Evolutionary conservation across 2,113 vertebrate genomes (phyloP), one percentile per base, ranked within the genome.

Genomic region (Coryphaenoides rupestris): DNA sequence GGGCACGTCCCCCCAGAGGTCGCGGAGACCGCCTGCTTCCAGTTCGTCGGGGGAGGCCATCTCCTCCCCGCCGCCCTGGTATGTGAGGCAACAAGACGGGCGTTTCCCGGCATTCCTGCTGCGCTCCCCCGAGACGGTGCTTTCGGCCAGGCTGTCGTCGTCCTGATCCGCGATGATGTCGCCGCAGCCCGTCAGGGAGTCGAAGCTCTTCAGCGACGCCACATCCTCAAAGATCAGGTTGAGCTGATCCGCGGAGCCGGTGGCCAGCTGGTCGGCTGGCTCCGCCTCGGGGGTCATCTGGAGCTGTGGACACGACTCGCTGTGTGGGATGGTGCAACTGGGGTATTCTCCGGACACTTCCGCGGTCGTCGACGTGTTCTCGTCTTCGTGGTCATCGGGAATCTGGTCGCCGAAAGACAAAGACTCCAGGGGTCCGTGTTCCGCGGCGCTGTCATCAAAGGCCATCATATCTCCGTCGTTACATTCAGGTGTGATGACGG

Each of bases 111-210:
- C 76, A 0, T 92, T 95, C 19, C 95, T 83, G 80, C 91, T 89
- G 78, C 95, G 90, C 60, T 96, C 96, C 23, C 91, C 92, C 0
- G 95, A 93, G 12, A 95, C 87, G 0, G 91, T 91, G 81, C 92
- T 95, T 65, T 98, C 96, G 0, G 94, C 87, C 28, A 95, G 90
- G 60, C 94, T 93, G 72, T 95, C 94, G 0, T 98, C 93, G 54
- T 99, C 96, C 2, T 95, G 96, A 81, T 99, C 97, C 0, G 97
- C 97, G 5, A 96, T 98, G 46, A 98, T 97, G 33, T 99, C 97
- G 14, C 97, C 97, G 1, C 97, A 99, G 0, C 97, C 97, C 0
- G 96, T 98, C 66, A 99, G 85, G 0, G 97, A 99, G 63, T 99
- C 97, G 0, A 99, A 99, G 80, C 97, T 99, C 86, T 99, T 98